These are phyloP conservation scores for Penelope pileata DNA, from an alignment of 2,113 vertebrate species.

Conservation along the genomic window DNA sequence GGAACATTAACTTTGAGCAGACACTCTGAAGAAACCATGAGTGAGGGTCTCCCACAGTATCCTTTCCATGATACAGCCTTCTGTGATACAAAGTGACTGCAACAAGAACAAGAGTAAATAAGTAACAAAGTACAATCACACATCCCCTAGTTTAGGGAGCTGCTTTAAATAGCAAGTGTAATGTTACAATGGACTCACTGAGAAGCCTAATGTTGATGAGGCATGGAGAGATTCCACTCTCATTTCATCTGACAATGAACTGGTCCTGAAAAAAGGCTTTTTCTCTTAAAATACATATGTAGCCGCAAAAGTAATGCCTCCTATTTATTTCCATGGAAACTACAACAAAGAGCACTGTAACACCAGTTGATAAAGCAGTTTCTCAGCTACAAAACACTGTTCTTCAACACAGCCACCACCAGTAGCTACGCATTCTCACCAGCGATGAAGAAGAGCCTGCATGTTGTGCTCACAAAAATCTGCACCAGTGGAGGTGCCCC, in stretches of 20 bases:
- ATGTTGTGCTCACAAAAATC: too few relatives aligned
- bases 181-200: background rate
- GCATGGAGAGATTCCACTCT: background rate
- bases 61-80: background rate
- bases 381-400: too few relatives aligned
- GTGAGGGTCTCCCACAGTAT: background rate
- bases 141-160: background rate
- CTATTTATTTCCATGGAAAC: too few relatives aligned
- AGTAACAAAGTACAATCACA: background rate
- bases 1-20: background rate
- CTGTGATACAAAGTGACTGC: background rate
- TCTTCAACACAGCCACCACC: too few relatives aligned
- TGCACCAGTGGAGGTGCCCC: too few relatives aligned
- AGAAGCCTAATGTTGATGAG: background rate
- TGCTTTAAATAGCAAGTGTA: background rate
- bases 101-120: background rate
- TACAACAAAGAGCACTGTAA: too few relatives aligned
- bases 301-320: too few relatives aligned
- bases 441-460: too few relatives aligned
- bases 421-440: too few relatives aligned
- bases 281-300: background rate
- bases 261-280: background rate
- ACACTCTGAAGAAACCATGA: background rate
- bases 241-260: background rate
- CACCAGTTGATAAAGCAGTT: too few relatives aligned